These are phyloP conservation scores for Onychomys arenicola DNA, from an alignment of 2,797 vertebrate species.

Conservation along the genomic window DNA sequence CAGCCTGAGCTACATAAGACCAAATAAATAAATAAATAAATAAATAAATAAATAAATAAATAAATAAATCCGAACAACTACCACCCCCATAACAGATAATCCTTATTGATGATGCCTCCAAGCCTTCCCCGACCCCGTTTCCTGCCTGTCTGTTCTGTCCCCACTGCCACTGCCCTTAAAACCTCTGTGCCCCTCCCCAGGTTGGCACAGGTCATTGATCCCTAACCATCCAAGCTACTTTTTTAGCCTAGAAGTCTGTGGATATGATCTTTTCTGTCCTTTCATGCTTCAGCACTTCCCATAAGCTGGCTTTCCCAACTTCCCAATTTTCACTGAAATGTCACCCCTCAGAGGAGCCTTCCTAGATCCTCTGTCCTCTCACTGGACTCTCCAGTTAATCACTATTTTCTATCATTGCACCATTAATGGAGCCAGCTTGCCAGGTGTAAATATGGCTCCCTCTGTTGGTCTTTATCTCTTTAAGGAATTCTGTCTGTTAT, in stretches of 20 bases:
- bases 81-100: background rate
- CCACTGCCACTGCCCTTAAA: background rate
- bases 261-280: background rate
- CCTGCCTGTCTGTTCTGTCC: background rate
- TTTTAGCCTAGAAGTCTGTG: background rate
- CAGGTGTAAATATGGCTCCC: background rate
- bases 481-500: conserved; percentile 2
- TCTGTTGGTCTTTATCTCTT: background rate
- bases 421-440: background rate
- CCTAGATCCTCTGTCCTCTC: background rate
- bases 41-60: too few species aligned
- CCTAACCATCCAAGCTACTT: background rate
- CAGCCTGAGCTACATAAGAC: background rate
- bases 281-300: too few species aligned
- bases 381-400: background rate
- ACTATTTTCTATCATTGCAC: background rate
- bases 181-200: background rate
- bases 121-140: background rate
- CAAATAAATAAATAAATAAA: too few species aligned
- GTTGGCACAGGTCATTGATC: background rate
- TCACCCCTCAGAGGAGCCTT: background rate
- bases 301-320: conserved; percentile 8
- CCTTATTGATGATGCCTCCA: background rate
- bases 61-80: too few species aligned
- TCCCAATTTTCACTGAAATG: conserved; percentile 8